These are phyloP conservation scores for Drosophila carrolli DNA, from an alignment of 1,140 invertebrate species.

Conservation along the genomic window DNA sequence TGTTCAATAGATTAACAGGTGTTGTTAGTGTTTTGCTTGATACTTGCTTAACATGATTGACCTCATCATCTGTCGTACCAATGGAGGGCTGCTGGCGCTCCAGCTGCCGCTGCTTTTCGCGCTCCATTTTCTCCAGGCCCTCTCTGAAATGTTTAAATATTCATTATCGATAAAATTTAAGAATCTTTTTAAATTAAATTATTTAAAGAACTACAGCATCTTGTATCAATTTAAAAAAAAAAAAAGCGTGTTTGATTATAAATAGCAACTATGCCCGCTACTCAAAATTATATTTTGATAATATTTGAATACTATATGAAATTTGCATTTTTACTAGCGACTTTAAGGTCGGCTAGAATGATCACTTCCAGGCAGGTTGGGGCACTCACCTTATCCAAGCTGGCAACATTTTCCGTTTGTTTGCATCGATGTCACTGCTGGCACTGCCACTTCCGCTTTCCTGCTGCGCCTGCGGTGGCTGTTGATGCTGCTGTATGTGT, in stretches of 20 bases:
- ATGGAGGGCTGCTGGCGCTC: constrained; percentile 89
- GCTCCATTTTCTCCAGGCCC: constrained; percentile 98
- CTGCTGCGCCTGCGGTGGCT: constrained; percentile 5
- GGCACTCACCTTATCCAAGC: constrained; percentile 92
- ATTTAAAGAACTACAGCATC: too few relatives aligned
- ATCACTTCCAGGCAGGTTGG: neutral
- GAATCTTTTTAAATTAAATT: neutral
- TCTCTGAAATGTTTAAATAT: constrained; percentile 43
- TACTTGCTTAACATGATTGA: constrained; percentile 73
- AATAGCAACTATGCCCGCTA: too few relatives aligned
- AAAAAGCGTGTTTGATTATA: too few relatives aligned
- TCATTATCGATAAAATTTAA: neutral
- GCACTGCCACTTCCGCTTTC: constrained; percentile 12
- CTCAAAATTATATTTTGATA: too few relatives aligned
- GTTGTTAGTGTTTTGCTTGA: constrained; percentile 79
- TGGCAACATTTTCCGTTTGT: constrained; percentile 95
- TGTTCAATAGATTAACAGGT: constrained; percentile 78
- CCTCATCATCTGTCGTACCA: constrained; percentile 10
- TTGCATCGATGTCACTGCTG: constrained; percentile 89
- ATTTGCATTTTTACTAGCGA: too few relatives aligned
- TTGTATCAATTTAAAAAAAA: too few relatives aligned
- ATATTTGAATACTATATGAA: too few relatives aligned
- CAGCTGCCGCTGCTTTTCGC: constrained; percentile 95
- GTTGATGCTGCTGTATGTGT: constrained; percentile 14
- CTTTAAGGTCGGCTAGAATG: too few relatives aligned